These are phyloP conservation scores for Festucalex cinctus DNA, from an alignment of 2,113 vertebrate species.

Conservation along the genomic window DNA sequence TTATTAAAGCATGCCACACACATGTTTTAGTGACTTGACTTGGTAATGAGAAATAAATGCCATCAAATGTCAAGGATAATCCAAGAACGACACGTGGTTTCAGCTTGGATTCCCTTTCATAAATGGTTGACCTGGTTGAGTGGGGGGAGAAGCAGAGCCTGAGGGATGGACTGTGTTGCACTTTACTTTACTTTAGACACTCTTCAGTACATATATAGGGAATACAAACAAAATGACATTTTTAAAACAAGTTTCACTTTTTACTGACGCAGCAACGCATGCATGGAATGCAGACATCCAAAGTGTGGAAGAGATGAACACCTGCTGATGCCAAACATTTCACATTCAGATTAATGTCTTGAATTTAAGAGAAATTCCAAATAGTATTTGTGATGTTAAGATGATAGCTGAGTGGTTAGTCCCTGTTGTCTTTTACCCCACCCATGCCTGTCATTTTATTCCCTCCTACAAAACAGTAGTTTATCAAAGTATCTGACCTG, in stretches of 20 bases:
- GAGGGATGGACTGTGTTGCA: background rate
- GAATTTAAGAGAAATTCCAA: too few species aligned
- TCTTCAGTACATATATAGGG: background rate
- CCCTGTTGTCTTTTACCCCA: too few species aligned
- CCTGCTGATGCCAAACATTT: too few species aligned
- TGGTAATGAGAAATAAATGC: slow-evolving; percentile 4
- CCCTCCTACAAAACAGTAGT: too few species aligned
- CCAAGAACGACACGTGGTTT: slow-evolving; percentile 4
- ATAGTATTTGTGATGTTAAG: too few species aligned
- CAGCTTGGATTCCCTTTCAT: slow-evolving; percentile 9
- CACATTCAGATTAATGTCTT: too few species aligned
- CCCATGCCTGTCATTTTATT: too few species aligned
- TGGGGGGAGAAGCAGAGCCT: background rate
- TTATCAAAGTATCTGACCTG: too few species aligned
- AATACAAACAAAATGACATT: background rate
- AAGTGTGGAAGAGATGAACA: too few species aligned
- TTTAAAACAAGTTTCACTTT: background rate
- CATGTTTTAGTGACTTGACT: slow-evolving; percentile 5
- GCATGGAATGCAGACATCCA: too few species aligned
- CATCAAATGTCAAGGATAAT: slow-evolving; percentile 12
- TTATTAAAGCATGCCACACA: background rate
- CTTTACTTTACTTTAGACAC: background rate
- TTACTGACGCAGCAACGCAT: background rate
- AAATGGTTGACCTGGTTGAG: slow-evolving; percentile 3
- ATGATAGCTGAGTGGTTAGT: too few species aligned